phyloP scores from a whole-genome alignment of 2,888 invertebrate genomes.

The Mimachlamys varia region DNA sequence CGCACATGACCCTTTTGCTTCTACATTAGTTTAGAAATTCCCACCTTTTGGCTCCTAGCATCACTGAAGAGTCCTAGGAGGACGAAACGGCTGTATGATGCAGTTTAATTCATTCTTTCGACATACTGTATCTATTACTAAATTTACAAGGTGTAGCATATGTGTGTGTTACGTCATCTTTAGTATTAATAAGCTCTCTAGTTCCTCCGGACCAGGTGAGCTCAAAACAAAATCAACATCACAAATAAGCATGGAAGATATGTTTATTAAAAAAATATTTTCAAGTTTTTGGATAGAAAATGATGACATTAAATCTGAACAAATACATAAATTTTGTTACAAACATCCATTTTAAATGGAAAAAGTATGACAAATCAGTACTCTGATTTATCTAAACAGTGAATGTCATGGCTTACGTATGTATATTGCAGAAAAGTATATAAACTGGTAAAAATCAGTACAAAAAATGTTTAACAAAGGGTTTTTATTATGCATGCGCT shows the following conservation, averaged over 20 bases:
- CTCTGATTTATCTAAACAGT: background rate
- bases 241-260: background rate
- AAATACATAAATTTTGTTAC: background rate
- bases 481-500: background rate
- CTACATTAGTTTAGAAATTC: too few relatives aligned
- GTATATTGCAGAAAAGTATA: background rate
- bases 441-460: background rate
- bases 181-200: too few relatives aligned
- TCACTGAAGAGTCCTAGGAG: too few relatives aligned
- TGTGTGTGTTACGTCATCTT: too few relatives aligned
- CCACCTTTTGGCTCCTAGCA: too few relatives aligned
- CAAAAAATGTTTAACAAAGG: too few relatives aligned
- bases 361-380: background rate
- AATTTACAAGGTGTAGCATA: too few relatives aligned
- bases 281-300: background rate
- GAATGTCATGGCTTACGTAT: background rate
- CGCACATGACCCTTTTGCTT: too few relatives aligned
- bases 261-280: constrained; percentile 8
- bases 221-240: background rate
- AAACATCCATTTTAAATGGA: background rate
- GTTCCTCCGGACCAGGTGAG: too few relatives aligned
- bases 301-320: background rate
- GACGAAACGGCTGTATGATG: too few relatives aligned
- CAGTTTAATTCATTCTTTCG: too few relatives aligned
- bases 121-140: too few relatives aligned